Conservation (phyloP, 2,113 vertebrate species). For the Caranx melampygus region DNA sequence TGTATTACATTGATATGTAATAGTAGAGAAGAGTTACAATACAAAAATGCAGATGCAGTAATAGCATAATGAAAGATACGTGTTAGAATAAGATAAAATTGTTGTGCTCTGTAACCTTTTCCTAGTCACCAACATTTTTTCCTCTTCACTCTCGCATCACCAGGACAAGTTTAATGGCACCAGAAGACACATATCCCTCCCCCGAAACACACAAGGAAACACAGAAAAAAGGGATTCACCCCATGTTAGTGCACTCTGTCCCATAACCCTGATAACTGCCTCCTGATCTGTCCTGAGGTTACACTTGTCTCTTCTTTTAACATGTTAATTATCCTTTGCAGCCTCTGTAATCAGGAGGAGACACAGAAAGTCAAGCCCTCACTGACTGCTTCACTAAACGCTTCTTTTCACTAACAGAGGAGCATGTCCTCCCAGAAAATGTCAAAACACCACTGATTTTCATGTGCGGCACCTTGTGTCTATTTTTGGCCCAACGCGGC, state of each 20-base stretch:
- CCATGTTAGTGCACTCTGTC: not conserved
- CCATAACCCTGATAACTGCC: not conserved
- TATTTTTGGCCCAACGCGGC: not conserved
- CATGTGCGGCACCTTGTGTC: not conserved
- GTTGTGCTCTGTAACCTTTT: too few species aligned
- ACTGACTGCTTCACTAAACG: not conserved
- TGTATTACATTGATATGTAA: too few species aligned
- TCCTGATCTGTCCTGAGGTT: not conserved
- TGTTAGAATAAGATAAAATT: too few species aligned
- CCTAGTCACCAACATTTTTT: too few species aligned
- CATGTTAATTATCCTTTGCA: not conserved
- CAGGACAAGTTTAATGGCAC: too few species aligned
- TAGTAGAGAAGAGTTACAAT: too few species aligned
- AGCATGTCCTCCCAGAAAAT: not conserved
- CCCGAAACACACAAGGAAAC: too few species aligned
- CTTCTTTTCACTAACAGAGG: slow-evolving; percentile 7
- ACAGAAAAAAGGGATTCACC: not conserved
- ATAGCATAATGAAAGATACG: too few species aligned
- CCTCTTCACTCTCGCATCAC: too few species aligned
- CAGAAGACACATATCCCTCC: too few species aligned
- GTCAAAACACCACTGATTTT: not conserved
- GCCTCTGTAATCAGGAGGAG: not conserved
- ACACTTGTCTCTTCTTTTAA: not conserved
- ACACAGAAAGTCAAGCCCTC: not conserved
- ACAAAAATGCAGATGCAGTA: too few species aligned